A percentile compares a stretch with the other conserved stretches of the same genome.
These are phyloP conservation scores for Peromyscus nudipes DNA, from an alignment of 2,797 vertebrate species.

Conservation along the genomic window DNA sequence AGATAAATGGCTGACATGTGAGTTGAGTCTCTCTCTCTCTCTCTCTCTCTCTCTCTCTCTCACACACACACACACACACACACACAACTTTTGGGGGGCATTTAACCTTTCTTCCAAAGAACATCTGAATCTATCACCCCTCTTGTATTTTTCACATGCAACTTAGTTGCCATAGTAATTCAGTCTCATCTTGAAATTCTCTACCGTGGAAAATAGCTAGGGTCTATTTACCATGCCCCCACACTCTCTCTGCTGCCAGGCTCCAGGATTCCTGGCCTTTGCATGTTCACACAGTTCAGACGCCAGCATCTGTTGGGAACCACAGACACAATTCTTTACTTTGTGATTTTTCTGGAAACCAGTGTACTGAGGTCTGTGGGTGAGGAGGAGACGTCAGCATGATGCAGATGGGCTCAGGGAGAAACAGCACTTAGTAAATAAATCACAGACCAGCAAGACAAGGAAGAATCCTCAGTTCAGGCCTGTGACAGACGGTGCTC, in stretches of 20 bases:
- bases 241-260: slow-evolving; percentile 12
- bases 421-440: slow-evolving; percentile 73
- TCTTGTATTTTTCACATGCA: slow-evolving; percentile 65
- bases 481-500: slow-evolving; percentile 56
- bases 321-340: slow-evolving; percentile 59
- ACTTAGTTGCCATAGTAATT: slow-evolving; percentile 85
- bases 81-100: slow-evolving; percentile 10
- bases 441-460: slow-evolving; percentile 70
- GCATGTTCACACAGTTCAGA: not conserved
- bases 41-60: no score
- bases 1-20: slow-evolving; percentile 65
- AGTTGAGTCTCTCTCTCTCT: slow-evolving; percentile 74
- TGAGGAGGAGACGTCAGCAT: slow-evolving; percentile 50
- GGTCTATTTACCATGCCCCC: slow-evolving; percentile 25
- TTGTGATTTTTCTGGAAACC: slow-evolving; percentile 54
- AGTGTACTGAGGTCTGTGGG: slow-evolving; percentile 61
- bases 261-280: slow-evolving; percentile 50
- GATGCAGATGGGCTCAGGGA: slow-evolving; percentile 63
- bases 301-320: slow-evolving; percentile 29
- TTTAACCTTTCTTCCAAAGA: slow-evolving; percentile 72
- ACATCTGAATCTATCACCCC: slow-evolving; percentile 61
- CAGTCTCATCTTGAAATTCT: slow-evolving; percentile 67
- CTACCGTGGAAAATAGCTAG: slow-evolving; percentile 20
- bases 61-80: not conserved
- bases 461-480: slow-evolving; percentile 63